These are phyloP conservation scores for Albula glossodonta DNA, from an alignment of 2,113 vertebrate genomes.

Conservation along the genomic window DNA sequence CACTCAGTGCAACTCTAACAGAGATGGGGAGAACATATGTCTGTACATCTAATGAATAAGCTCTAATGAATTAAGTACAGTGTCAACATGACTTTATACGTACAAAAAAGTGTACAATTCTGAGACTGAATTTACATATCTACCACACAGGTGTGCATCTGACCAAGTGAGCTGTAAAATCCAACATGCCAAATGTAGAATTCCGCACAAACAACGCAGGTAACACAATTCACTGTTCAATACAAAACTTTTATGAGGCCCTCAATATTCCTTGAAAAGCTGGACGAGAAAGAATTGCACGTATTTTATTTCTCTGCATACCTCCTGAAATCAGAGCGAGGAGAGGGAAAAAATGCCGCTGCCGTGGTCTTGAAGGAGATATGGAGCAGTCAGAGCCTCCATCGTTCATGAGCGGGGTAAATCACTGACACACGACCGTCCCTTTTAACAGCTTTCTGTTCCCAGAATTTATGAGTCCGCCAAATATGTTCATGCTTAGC, in stretches of 20 bases:
- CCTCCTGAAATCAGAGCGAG: background rate
- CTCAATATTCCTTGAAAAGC: background rate
- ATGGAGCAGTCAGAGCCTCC: constrained; percentile 45
- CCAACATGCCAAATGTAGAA: background rate
- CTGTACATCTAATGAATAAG: too few species aligned
- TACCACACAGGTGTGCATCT: background rate
- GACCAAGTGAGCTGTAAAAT: background rate
- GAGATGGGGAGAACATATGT: too few species aligned
- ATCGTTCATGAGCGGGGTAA: constrained; percentile 35
- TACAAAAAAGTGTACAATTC: too few species aligned
- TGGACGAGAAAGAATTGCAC: background rate
- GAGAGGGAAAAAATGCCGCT: background rate
- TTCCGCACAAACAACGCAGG: background rate
- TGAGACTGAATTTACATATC: background rate
- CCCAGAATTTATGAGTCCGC: constrained; percentile 56
- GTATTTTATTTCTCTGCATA: background rate
- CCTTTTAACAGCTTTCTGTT: constrained; percentile 45
- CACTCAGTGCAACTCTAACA: too few species aligned
- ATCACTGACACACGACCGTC: constrained; percentile 41
- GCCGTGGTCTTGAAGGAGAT: constrained; percentile 46
- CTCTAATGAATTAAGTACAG: too few species aligned
- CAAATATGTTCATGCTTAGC: constrained; percentile 43
- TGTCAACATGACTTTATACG: too few species aligned
- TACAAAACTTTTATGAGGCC: background rate
- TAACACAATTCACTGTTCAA: background rate